phyloP scores from a whole-genome alignment of 2,797 vertebrate species.

The Podarcis siculus region DNA sequence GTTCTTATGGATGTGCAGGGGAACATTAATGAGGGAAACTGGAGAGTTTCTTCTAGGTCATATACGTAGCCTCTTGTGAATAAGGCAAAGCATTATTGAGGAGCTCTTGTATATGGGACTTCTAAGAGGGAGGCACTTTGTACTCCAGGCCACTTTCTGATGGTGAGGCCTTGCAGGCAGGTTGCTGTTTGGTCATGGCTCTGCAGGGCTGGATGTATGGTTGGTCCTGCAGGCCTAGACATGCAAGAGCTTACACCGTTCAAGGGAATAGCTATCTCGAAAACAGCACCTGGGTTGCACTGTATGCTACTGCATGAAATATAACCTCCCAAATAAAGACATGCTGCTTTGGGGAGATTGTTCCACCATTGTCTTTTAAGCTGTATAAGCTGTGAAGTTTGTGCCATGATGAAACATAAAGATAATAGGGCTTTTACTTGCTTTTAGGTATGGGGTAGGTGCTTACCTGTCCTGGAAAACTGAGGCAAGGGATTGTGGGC shows the following conservation, averaged over 20 bases:
- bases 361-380: neutral
- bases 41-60: neutral
- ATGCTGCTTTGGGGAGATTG: neutral
- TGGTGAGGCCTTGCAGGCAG: neutral
- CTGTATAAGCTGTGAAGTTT: neutral
- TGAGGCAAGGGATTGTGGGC: neutral
- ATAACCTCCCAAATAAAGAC: neutral
- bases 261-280: conserved; percentile 11
- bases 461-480: neutral
- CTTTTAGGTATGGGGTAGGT: neutral
- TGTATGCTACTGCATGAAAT: neutral
- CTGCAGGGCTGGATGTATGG: conserved; percentile 8
- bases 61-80: neutral
- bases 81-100: neutral
- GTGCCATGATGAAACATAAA: neutral
- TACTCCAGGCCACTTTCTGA: conserved; percentile 11
- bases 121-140: neutral
- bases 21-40: neutral
- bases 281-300: conserved; percentile 14
- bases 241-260: conserved; percentile 14
- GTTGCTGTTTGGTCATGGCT: conserved; percentile 21
- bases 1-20: neutral
- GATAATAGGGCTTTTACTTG: neutral
- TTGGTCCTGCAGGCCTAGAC: conserved; percentile 8
- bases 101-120: neutral